Percentiles rank a stretch among this genome's conserved stretches.
These are phyloP conservation scores for Ichneumon xanthorius DNA, from an alignment of 2,888 invertebrate species.

Conservation along the genomic window DNA sequence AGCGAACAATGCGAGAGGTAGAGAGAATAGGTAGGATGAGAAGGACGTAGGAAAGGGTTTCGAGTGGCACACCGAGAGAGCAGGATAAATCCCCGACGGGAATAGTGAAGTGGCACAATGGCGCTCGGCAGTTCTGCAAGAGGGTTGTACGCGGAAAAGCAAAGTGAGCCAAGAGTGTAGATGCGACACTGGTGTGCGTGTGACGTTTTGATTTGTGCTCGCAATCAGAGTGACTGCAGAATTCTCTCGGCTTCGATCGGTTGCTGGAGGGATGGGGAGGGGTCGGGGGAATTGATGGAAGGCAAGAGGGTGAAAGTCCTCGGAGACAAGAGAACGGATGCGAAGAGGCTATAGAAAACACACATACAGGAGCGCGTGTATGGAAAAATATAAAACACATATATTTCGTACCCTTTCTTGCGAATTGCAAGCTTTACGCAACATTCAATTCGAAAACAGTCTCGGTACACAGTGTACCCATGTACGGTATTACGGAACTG, in stretches of 20 bases:
- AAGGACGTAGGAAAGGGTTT: constrained; percentile 60
- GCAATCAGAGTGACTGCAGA: constrained; percentile 61
- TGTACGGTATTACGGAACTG: background rate
- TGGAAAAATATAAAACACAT: constrained; percentile 2
- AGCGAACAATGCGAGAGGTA: constrained; percentile 54
- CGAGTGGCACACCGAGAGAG: constrained; percentile 43
- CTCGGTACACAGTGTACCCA: background rate
- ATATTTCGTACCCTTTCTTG: constrained; percentile 19
- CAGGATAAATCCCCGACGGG: constrained; percentile 59
- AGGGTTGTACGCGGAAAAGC: constrained; percentile 56
- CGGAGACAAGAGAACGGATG: constrained; percentile 51
- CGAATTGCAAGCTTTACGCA: constrained; percentile 35
- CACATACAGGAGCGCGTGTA: constrained; percentile 8
- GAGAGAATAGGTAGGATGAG: constrained; percentile 42
- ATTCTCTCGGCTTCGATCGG: constrained; percentile 57
- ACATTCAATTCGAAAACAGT: constrained; percentile 50
- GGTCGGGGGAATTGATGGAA: constrained; percentile 10
- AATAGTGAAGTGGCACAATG: constrained; percentile 63
- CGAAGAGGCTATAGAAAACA: constrained; percentile 29
- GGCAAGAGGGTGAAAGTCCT: constrained; percentile 46
- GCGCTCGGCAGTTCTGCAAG: constrained; percentile 47
- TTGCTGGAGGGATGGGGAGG: background rate
- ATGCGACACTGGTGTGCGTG: constrained; percentile 41
- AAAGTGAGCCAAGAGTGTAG: constrained; percentile 48
- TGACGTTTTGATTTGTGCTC: constrained; percentile 65